Conservation (phyloP, 2,797 vertebrate species). For the Coluber constrictor region DNA sequence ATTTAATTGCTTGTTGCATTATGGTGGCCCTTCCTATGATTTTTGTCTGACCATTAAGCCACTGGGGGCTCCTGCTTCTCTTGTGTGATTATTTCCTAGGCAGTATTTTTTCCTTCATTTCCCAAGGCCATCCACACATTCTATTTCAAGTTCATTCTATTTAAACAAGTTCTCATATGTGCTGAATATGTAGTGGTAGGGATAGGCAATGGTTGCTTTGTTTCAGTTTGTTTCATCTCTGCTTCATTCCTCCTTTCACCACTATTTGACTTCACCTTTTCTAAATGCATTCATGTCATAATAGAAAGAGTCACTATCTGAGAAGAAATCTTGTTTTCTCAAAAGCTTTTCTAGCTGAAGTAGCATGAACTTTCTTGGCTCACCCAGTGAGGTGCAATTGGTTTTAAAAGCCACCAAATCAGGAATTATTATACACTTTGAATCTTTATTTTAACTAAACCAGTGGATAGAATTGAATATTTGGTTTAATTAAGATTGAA, state of each 20-base stretch:
- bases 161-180: neutral
- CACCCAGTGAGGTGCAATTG: neutral
- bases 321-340: neutral
- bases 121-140: neutral
- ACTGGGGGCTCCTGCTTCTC: neutral
- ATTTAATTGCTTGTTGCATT: neutral
- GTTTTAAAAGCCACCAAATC: neutral
- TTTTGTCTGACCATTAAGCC: neutral
- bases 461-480: neutral
- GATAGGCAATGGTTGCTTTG: neutral
- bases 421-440: neutral
- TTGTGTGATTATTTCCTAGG: neutral
- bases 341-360: neutral
- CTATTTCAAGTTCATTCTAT: no score
- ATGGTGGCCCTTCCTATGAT: neutral
- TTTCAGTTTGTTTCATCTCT: conserved; percentile 8
- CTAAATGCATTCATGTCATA: neutral
- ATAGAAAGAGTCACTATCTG: neutral
- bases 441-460: neutral
- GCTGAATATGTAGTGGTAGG: neutral
- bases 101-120: neutral
- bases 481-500: neutral
- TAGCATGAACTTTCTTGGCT: neutral
- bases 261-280: conserved; percentile 11
- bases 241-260: neutral